Percentiles rank a stretch among this genome's conserved stretches.
Evolutionary conservation across 2,888 invertebrate genomes (phyloP).

Genomic region (Clepsis dumicolana): DNA sequence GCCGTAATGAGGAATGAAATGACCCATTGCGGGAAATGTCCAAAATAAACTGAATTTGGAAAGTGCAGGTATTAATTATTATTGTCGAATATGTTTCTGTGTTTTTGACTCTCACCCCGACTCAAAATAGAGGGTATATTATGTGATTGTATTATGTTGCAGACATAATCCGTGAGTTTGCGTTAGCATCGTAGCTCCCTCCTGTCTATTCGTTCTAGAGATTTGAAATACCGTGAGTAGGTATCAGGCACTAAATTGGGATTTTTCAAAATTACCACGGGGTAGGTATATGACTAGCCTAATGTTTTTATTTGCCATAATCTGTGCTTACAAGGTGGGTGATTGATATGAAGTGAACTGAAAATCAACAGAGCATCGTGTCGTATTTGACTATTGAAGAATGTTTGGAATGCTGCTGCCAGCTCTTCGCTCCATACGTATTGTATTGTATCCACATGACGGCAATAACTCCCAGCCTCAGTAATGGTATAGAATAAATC

Average conservation of each 20-base stretch:
- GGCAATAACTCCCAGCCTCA: background rate
- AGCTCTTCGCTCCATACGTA: slow-evolving; percentile 5
- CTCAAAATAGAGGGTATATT: too few relatives aligned
- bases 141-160: too few relatives aligned
- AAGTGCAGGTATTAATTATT: background rate
- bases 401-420: slow-evolving; percentile 21
- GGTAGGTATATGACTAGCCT: too few relatives aligned
- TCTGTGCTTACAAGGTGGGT: background rate
- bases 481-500: background rate
- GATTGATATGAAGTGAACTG: slow-evolving; percentile 12
- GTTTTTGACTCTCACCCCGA: too few relatives aligned
- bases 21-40: slow-evolving; percentile 22
- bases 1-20: slow-evolving; percentile 21
- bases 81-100: too few relatives aligned
- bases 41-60: background rate
- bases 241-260: too few relatives aligned
- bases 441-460: background rate
- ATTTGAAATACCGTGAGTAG: too few relatives aligned
- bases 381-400: slow-evolving; percentile 26
- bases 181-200: too few relatives aligned
- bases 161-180: too few relatives aligned
- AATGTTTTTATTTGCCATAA: too few relatives aligned
- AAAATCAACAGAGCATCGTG: slow-evolving; percentile 14
- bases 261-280: too few relatives aligned
- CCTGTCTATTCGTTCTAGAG: too few relatives aligned